Percentiles rank a stretch among this genome's conserved stretches.
These are phyloP conservation scores for Lacanobia oleracea DNA, from an alignment of 2,888 invertebrate species.

Conservation along the genomic window DNA sequence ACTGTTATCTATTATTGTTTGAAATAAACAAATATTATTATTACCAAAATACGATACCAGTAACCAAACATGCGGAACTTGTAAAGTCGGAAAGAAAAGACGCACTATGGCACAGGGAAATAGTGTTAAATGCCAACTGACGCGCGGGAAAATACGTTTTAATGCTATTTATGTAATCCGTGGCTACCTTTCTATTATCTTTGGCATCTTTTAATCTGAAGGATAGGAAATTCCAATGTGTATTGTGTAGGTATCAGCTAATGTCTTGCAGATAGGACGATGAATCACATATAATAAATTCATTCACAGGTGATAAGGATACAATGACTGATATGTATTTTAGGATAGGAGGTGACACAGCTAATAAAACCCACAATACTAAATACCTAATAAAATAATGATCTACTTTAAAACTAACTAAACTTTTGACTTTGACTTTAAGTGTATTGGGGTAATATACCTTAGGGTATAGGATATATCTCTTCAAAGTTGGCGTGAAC, in stretches of 20 bases:
- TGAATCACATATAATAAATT: conserved; percentile 26
- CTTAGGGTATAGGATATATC: no score
- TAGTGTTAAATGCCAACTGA: neutral
- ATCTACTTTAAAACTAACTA: no score
- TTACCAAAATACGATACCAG: conserved; percentile 1
- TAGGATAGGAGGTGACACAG: conserved; percentile 23
- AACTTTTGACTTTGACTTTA: no score
- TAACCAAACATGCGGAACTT: neutral
- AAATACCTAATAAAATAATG: neutral
- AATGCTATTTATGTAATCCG: no score
- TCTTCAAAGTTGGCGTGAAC: no score
- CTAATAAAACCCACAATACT: neutral
- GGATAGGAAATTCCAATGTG: conserved; percentile 2
- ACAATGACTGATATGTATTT: conserved; percentile 9
- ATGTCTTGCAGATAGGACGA: neutral
- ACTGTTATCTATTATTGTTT: conserved; percentile 10
- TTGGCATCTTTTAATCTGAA: conserved; percentile 1
- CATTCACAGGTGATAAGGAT: conserved; percentile 12
- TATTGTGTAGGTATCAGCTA: neutral
- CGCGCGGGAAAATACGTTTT: no score
- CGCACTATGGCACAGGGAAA: neutral
- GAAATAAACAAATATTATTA: conserved; percentile 14
- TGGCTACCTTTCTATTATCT: neutral
- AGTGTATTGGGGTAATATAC: no score
- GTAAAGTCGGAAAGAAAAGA: neutral